Evolutionary conservation across 2,113 vertebrate genomes (phyloP).

Genomic region (Eptatretus burgeri): DNA sequence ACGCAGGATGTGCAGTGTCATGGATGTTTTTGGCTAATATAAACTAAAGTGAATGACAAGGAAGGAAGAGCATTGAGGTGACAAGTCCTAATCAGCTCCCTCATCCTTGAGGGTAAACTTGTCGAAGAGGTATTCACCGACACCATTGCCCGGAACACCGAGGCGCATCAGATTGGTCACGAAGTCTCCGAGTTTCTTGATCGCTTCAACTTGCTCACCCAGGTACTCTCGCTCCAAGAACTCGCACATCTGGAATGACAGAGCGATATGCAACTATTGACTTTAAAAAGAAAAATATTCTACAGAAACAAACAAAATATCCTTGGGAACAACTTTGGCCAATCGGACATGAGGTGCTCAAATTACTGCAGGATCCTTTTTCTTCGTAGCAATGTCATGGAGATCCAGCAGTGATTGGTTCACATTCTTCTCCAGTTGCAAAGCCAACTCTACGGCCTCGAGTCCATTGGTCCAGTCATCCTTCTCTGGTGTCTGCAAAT

Average conservation of each 20-base stretch:
- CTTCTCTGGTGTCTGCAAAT: conserved; percentile 34
- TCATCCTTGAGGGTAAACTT: conserved; percentile 36
- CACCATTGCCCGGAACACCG: conserved; percentile 48
- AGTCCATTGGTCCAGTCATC: conserved; percentile 76
- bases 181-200: conserved; percentile 65
- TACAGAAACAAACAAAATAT: too few species aligned
- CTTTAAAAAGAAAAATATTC: too few species aligned
- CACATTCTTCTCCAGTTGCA: conserved; percentile 59
- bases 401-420: conserved; percentile 64
- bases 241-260: conserved; percentile 38
- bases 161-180: conserved; percentile 66
- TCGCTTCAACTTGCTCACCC: conserved; percentile 62
- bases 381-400: conserved; percentile 55
- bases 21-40: too few species aligned
- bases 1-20: too few species aligned
- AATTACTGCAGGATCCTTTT: conserved; percentile 58
- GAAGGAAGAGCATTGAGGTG: too few species aligned
- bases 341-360: too few species aligned
- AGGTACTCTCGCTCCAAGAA: conserved; percentile 77
- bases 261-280: too few species aligned
- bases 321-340: too few species aligned
- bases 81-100: too few species aligned
- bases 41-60: too few species aligned
- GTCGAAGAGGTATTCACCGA: conserved; percentile 86
- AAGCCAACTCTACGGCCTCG: conserved; percentile 52